Conservation (phyloP, 2,797 vertebrate genomes). For the Coccyzus lansbergi region DNA sequence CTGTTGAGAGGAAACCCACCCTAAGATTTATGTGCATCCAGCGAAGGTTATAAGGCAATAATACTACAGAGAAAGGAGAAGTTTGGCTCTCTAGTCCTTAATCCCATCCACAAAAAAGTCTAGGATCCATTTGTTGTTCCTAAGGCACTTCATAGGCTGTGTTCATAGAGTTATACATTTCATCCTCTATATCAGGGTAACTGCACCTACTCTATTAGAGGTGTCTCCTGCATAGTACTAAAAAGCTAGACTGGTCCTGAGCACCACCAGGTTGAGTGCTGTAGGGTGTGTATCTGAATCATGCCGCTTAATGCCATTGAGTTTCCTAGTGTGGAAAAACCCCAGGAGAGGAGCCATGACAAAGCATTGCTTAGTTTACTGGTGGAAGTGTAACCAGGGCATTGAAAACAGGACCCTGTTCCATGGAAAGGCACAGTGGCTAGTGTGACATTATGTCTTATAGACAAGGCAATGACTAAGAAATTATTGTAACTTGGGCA, state of each 20-base stretch:
- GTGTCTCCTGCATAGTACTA: neutral
- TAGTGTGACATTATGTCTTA: neutral
- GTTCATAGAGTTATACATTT: neutral
- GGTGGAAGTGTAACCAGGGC: neutral
- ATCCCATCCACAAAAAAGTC: neutral
- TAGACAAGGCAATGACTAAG: neutral
- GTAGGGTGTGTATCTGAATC: accelerated
- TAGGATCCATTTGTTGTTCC: neutral
- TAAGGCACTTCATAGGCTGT: accelerated
- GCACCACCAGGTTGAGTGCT: accelerated
- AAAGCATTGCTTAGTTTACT: neutral
- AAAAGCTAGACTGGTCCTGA: neutral
- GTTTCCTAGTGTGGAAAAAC: neutral
- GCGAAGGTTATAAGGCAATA: accelerated
- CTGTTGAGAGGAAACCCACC: neutral
- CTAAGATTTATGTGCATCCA: neutral
- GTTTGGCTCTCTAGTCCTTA: neutral
- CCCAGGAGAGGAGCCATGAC: neutral
- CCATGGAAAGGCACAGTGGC: neutral
- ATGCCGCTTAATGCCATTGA: neutral
- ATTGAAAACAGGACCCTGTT: neutral
- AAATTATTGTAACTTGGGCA: neutral
- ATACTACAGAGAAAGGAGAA: neutral
- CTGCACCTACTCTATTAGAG: neutral
- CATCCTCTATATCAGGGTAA: neutral